Evolutionary conservation across 2,113 vertebrate genomes (phyloP), one percentile per base, ranked within the genome.

Genomic region (Coregonus clupeaformis): DNA sequence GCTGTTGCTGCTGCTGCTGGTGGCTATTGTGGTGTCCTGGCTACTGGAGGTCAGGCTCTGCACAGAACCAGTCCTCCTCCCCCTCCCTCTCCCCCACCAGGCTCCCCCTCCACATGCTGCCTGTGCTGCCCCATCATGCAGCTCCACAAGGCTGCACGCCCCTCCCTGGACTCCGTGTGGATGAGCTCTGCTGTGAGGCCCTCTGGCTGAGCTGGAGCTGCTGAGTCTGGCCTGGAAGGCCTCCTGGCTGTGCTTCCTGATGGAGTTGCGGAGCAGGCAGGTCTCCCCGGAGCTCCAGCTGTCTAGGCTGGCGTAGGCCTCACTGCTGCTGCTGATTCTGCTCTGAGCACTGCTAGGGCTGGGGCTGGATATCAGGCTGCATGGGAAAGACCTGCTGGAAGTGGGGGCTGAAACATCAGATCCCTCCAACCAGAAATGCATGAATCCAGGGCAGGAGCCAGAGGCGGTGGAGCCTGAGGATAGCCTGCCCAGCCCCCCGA

Each of bases 171-270:
- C 63, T 2, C 16, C 57, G 71, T 70, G 67, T 72, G 73, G 55
- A 74, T 69, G 36, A 77, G 20, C 67, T 47, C 55, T 67, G 42
- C n/a, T 22, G 57, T 4, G 14, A 76, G 69, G 47, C 59, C 80
- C 64, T 13, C 55, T 73, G 25, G 68, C 66, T 6, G 55, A 47
- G 73, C 72, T 36, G 25, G 45, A 11, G 42, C 52, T 69, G 69
- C 67, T 86, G 75, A 85, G 76, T 79, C 75, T 76, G 1, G 30
- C 79, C 78, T 72, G 86, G 84, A 83, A 90, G n/a, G 77, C 85
- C 76, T 84, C 78, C 63, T 77, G 84, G 68, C 89, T 86, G 75
- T 89, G 84, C 77, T 82, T 86, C 86, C 90, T 89, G 74, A 89
- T 89, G 2, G 84, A 89, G 68, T 74, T 82, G 87, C 86, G 78